Conservation (phyloP, 2,888 invertebrate genomes). For the Mesorhabditis sp. region DNA sequence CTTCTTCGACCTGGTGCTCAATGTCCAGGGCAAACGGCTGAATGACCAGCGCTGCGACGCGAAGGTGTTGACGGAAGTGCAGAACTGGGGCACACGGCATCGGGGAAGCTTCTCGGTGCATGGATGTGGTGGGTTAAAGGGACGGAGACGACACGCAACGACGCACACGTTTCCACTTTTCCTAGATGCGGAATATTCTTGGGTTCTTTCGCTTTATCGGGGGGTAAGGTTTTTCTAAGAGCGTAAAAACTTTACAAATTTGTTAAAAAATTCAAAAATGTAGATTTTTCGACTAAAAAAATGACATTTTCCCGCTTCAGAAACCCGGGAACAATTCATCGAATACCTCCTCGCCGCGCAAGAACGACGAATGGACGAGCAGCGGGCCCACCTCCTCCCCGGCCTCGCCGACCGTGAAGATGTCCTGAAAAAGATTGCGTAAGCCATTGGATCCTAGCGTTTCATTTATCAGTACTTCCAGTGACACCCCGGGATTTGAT, state of each 20-base stretch:
- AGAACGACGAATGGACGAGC: neutral
- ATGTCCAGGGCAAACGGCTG: constrained; percentile 2
- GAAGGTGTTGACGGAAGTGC: neutral
- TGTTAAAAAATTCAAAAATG: neutral
- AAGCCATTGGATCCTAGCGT: neutral
- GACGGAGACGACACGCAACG: no score
- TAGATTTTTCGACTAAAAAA: neutral
- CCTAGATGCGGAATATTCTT: no score
- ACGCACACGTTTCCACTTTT: no score
- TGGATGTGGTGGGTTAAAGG: neutral
- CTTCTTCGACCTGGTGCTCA: neutral
- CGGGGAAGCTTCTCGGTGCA: neutral
- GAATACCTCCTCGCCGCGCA: neutral
- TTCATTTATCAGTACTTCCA: neutral
- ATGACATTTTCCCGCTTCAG: neutral
- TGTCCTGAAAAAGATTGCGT: constrained; percentile 1
- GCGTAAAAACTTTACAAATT: no score
- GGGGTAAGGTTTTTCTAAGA: no score
- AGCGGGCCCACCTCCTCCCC: constrained; percentile 2
- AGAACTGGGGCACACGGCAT: neutral
- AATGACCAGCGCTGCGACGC: constrained; percentile 1
- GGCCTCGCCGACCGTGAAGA: neutral
- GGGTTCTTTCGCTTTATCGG: no score
- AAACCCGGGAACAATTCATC: neutral
- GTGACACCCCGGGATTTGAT: constrained; percentile 3